phyloP scores from a whole-genome alignment of 2,888 invertebrate genomes.

The Bellardia pandia region DNA sequence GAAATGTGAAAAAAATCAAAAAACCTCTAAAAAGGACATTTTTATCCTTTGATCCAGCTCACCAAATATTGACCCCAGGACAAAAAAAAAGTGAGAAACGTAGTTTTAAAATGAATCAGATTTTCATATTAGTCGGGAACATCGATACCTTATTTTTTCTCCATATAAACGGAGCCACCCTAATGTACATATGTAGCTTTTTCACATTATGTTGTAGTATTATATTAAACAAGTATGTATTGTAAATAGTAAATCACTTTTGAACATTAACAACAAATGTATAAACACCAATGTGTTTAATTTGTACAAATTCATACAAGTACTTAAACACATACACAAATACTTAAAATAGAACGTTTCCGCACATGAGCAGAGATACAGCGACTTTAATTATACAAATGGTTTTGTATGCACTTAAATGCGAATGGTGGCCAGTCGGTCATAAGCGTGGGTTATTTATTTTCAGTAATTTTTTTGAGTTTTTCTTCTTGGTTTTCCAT shows the following conservation, averaged over 20 bases:
- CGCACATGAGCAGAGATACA: not conserved
- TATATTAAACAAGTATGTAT: not conserved
- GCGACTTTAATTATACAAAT: conserved; percentile 67
- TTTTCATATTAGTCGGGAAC: too few relatives aligned
- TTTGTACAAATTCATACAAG: not conserved
- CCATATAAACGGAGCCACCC: too few relatives aligned
- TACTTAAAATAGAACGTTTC: conserved; percentile 6
- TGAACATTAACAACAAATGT: conserved; percentile 39
- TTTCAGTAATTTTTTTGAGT: conserved; percentile 37
- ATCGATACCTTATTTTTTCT: too few relatives aligned
- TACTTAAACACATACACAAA: not conserved
- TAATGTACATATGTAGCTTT: too few relatives aligned
- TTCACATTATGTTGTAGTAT: not conserved
- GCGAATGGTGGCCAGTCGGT: conserved; percentile 47
- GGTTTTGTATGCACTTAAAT: conserved; percentile 58
- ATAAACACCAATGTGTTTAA: conserved; percentile 29
- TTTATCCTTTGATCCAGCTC: too few relatives aligned
- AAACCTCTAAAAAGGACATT: too few relatives aligned
- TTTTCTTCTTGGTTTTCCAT: conserved; percentile 40
- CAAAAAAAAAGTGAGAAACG: too few relatives aligned
- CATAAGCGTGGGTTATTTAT: conserved; percentile 27
- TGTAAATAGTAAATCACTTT: conserved; percentile 44
- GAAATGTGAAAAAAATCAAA: too few relatives aligned
- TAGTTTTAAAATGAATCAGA: too few relatives aligned
- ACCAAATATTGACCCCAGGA: too few relatives aligned